phyloP scores from a whole-genome alignment of 2,113 vertebrate genomes.

The Taurulus bubalis region DNA sequence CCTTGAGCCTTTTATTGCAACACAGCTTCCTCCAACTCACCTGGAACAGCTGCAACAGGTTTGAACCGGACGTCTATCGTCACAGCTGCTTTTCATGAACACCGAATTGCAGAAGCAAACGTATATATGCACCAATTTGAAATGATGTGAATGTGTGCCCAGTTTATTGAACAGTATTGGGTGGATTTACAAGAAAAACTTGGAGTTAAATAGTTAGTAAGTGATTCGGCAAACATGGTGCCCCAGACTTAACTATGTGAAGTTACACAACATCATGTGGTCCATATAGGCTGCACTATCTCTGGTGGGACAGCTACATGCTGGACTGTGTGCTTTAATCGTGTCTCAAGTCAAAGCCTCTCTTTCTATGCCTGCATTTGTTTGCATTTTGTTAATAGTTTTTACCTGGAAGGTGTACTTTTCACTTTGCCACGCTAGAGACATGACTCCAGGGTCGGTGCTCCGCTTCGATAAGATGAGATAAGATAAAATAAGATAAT shows the following conservation, averaged over 20 bases:
- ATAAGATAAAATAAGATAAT: no score
- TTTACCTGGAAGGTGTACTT: no score
- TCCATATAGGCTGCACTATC: not conserved
- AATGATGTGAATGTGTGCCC: not conserved
- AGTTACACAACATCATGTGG: slow-evolving; percentile 1
- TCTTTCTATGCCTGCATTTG: not conserved
- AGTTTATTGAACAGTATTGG: not conserved
- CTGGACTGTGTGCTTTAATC: not conserved
- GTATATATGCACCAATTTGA: no score
- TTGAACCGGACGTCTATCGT: slow-evolving; percentile 34
- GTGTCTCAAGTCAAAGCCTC: not conserved
- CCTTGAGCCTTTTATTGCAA: slow-evolving; percentile 45
- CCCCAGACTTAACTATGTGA: not conserved
- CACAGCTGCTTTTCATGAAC: slow-evolving; percentile 24
- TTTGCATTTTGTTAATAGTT: not conserved
- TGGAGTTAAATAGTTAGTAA: not conserved
- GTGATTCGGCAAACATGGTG: not conserved
- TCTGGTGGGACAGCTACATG: not conserved
- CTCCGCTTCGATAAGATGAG: no score
- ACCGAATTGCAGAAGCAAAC: not conserved
- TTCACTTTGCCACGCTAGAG: no score
- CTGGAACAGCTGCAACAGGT: slow-evolving; percentile 39
- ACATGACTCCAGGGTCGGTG: no score
- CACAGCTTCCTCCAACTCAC: not conserved
- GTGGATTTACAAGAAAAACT: not conserved